These are phyloP conservation scores for Minunthozetes semirufus DNA, from an alignment of 2,888 invertebrate species.

Conservation along the genomic window DNA sequence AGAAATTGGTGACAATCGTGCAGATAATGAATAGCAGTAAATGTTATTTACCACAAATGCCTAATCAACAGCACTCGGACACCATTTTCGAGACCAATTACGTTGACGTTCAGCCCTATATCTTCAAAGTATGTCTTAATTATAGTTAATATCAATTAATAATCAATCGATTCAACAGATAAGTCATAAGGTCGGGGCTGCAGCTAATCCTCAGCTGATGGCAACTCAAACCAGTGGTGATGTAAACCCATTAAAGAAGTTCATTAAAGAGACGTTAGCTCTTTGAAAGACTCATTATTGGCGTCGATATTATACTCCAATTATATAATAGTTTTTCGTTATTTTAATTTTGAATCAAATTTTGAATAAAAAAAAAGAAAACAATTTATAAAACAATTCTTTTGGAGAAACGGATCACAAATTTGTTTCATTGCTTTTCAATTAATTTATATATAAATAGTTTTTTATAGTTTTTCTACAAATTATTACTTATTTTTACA, in stretches of 20 bases:
- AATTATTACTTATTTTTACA: background rate
- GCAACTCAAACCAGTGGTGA: background rate
- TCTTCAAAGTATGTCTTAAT: constrained; percentile 68
- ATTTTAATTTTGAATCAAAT: background rate
- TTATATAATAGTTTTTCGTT: constrained; percentile 1
- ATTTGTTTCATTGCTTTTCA: constrained; percentile 2
- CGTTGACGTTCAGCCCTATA: constrained; percentile 89
- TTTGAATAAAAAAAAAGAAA: constrained; percentile 2
- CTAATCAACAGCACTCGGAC: constrained; percentile 82
- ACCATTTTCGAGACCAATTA: constrained; percentile 89
- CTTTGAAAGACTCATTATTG: background rate
- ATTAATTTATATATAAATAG: background rate
- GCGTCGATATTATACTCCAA: background rate
- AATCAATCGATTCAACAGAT: constrained; percentile 18
- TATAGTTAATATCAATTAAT: background rate
- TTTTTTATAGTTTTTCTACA: background rate
- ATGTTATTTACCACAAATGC: constrained; percentile 85
- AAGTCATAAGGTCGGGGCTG: constrained; percentile 34
- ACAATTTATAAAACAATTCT: constrained; percentile 1
- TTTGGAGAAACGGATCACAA: background rate
- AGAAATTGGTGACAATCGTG: constrained; percentile 37
- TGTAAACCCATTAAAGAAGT: constrained; percentile 30
- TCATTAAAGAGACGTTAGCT: constrained; percentile 33
- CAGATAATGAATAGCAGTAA: constrained; percentile 36
- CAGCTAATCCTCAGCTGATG: constrained; percentile 21